These are phyloP conservation scores for Hydractinia echinata DNA, from an alignment of 30 jellyfish, hydroid and myxozoan species.

Conservation along the genomic window DNA sequence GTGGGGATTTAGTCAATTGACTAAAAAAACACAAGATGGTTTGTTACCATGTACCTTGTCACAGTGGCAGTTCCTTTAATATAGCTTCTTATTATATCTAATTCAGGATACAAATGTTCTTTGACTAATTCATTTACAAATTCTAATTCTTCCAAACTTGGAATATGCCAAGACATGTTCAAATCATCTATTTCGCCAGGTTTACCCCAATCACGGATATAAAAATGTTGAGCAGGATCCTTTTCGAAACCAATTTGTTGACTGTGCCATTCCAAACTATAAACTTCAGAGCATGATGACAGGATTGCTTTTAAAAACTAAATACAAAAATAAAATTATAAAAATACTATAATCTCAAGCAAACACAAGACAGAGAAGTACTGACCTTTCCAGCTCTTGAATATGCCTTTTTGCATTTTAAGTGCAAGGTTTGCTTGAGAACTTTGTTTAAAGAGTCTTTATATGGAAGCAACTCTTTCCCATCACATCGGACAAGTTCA, in stretches of 20 bases:
- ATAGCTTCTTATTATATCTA: constrained; percentile 42
- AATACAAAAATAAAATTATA: neutral
- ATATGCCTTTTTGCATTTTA: constrained; percentile 86
- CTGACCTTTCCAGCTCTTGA: constrained; percentile 70
- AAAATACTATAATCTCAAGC: neutral
- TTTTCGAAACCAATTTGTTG: constrained; percentile 42
- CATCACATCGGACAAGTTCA: constrained; percentile 75
- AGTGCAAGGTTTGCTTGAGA: constrained; percentile 37
- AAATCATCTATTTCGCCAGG: constrained; percentile 43
- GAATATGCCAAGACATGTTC: constrained; percentile 79
- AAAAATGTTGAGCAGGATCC: constrained; percentile 62
- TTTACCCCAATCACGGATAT: constrained; percentile 92
- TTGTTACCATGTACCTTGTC: constrained; percentile 44
- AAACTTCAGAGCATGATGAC: constrained; percentile 54
- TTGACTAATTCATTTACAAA: constrained; percentile 48
- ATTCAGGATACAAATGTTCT: constrained; percentile 46
- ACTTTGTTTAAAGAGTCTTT: constrained; percentile 45
- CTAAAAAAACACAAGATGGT: neutral
- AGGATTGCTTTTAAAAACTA: constrained; percentile 71
- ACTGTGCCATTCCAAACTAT: constrained; percentile 80
- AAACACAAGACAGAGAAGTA: neutral
- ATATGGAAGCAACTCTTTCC: constrained; percentile 62
- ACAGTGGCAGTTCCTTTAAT: constrained; percentile 44
- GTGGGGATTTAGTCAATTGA: neutral
- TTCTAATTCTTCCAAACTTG: constrained; percentile 62